These are phyloP conservation scores for Archocentrus centrarchus DNA, from an alignment of 2,113 vertebrate genomes.

Conservation along the genomic window DNA sequence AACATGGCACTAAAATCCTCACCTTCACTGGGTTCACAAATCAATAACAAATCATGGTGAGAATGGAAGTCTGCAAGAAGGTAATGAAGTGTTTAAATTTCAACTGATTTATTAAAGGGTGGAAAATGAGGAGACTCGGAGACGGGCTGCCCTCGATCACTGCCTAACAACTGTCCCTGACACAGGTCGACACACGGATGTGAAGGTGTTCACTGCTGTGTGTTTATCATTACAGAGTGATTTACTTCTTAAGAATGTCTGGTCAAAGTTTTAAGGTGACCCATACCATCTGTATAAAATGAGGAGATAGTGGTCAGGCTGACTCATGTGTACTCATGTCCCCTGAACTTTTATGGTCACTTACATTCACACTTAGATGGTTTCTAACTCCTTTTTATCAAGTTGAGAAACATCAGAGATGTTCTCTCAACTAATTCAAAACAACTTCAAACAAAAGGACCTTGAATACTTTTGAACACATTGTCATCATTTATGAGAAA, in stretches of 20 bases:
- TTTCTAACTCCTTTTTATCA: not conserved
- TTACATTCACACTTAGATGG: not conserved
- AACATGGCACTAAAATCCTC: conserved; percentile 43
- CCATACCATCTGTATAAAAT: not conserved
- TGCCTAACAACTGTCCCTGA: conserved; percentile 24
- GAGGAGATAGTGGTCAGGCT: not conserved
- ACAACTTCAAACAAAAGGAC: not conserved
- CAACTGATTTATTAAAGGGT: conserved; percentile 50
- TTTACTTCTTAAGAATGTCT: conserved; percentile 24
- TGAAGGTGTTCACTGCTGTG: conserved; percentile 28
- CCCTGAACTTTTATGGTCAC: not conserved
- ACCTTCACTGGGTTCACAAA: conserved; percentile 35
- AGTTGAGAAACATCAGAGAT: not conserved
- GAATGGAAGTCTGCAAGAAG: conserved; percentile 30
- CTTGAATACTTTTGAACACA: not conserved
- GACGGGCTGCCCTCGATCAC: conserved; percentile 40
- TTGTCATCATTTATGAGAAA: not conserved
- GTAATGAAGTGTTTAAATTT: conserved; percentile 58
- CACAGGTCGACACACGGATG: conserved; percentile 20
- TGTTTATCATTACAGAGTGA: conserved; percentile 56
- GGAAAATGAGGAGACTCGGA: conserved; percentile 44
- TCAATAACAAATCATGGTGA: conserved; percentile 56
- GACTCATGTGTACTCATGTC: not conserved
- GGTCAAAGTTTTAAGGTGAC: not conserved
- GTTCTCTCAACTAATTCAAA: not conserved